Percentiles rank a stretch among this genome's conserved stretches.
These are phyloP conservation scores for Tetranychus truncatus DNA, from an alignment of 2,888 invertebrate genomes.

Conservation along the genomic window DNA sequence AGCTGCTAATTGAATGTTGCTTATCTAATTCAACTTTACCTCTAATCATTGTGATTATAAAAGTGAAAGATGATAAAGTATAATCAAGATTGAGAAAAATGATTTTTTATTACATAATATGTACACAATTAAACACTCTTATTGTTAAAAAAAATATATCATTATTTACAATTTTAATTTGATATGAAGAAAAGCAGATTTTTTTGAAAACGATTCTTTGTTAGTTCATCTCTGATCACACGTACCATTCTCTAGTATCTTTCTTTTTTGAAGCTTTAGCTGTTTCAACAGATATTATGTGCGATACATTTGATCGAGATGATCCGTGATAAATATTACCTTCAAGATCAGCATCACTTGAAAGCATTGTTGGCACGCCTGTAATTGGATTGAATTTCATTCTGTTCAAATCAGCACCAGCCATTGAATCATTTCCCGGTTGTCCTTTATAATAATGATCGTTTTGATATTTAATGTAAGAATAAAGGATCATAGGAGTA, in stretches of 20 bases:
- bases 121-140: too few relatives aligned
- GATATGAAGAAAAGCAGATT: too few relatives aligned
- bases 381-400: neutral
- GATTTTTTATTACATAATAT: too few relatives aligned
- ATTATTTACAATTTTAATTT: too few relatives aligned
- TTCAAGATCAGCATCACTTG: neutral
- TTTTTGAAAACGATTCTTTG: too few relatives aligned
- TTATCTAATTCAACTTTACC: too few relatives aligned
- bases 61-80: too few relatives aligned
- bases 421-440: neutral
- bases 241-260: neutral
- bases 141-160: too few relatives aligned
- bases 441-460: neutral
- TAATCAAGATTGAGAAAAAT: too few relatives aligned
- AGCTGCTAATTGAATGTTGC: too few relatives aligned
- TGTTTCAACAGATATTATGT: neutral
- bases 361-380: neutral
- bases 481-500: conserved; percentile 47
- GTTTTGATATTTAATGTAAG: neutral
- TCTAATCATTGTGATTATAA: too few relatives aligned
- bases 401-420: neutral
- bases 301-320: neutral
- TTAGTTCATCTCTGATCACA: neutral
- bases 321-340: neutral
- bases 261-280: neutral